These are phyloP conservation scores for Norana najaformis DNA, from an alignment of 2,888 invertebrate species.

Conservation along the genomic window DNA sequence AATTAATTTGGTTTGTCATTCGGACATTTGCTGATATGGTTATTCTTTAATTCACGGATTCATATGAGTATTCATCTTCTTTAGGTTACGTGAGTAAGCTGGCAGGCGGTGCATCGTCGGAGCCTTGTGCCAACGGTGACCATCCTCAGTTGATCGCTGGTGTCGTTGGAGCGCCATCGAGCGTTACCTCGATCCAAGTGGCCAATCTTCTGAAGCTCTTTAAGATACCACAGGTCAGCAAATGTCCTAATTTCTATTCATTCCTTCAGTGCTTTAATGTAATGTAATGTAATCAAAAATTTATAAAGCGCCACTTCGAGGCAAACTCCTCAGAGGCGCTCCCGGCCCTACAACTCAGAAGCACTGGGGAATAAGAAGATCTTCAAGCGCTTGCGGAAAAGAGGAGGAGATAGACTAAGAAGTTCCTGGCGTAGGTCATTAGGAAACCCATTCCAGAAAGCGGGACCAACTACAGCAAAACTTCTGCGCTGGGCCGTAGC, in stretches of 20 bases:
- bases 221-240: conserved; percentile 77
- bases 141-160: conserved; percentile 71
- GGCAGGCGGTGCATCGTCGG: conserved; percentile 49
- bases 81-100: conserved; percentile 89
- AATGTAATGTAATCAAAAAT: no score
- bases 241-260: not conserved
- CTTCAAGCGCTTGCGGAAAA: no score
- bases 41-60: not conserved
- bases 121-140: conserved; percentile 52
- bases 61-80: conserved; percentile 63
- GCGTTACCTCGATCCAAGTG: conserved; percentile 93
- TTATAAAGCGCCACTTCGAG: no score
- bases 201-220: conserved; percentile 88
- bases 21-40: not conserved
- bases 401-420: no score
- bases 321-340: no score
- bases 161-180: conserved; percentile 85
- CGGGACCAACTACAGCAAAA: no score
- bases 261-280: no score
- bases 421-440: no score
- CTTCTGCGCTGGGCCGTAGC: no score
- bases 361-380: no score
- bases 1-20: not conserved
- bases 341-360: no score
- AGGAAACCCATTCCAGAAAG: no score